phyloP scores from a whole-genome alignment of 2,797 vertebrate species.

The Champsocephalus esox region DNA sequence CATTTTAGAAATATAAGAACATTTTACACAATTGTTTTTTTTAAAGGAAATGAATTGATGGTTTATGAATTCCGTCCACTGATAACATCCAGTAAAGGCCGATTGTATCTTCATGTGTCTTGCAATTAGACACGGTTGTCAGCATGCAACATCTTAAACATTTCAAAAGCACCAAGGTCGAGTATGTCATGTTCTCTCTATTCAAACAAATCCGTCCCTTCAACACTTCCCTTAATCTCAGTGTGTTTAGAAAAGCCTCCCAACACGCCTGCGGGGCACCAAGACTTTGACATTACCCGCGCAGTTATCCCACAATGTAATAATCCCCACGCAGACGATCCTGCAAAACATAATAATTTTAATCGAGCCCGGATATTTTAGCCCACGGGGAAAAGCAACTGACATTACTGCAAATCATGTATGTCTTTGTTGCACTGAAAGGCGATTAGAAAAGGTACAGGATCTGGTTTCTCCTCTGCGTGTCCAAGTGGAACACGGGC shows the following conservation, averaged over 20 bases:
- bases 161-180: constrained; percentile 58
- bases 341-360: constrained; percentile 22
- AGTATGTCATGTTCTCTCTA: constrained; percentile 58
- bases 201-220: constrained; percentile 69
- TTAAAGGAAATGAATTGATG: not conserved
- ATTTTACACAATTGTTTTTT: not conserved
- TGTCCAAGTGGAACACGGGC: constrained; percentile 88
- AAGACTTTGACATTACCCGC: constrained; percentile 52
- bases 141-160: constrained; percentile 52
- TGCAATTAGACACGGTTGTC: constrained; percentile 65
- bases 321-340: constrained; percentile 53
- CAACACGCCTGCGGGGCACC: constrained; percentile 61
- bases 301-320: constrained; percentile 54
- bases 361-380: constrained; percentile 55
- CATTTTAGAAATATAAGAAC: not conserved
- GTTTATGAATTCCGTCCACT: not conserved
- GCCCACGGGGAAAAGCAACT: constrained; percentile 51
- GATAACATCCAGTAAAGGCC: constrained; percentile 14
- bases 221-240: constrained; percentile 65
- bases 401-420: constrained; percentile 63
- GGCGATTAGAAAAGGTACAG: constrained; percentile 85
- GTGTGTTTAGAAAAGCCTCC: constrained; percentile 44
- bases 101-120: not conserved
- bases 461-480: constrained; percentile 89
- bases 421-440: constrained; percentile 80